Evolutionary conservation across 2,797 vertebrate species (phyloP).

Genomic region (Danio aesculapii): DNA sequence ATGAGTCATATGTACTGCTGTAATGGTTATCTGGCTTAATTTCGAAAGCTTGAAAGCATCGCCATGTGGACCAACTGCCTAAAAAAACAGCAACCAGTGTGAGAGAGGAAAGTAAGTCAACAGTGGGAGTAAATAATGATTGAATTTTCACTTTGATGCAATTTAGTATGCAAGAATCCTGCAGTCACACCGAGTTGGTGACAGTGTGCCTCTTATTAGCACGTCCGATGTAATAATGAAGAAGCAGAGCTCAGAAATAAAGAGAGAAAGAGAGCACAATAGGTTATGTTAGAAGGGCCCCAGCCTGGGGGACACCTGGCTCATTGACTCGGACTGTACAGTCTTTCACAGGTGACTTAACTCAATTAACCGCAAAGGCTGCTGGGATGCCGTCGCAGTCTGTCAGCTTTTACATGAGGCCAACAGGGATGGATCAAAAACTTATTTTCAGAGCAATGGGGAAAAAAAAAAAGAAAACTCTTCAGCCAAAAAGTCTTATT

Average conservation of each 20-base stretch:
- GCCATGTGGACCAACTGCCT: conserved; percentile 1
- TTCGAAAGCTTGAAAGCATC: neutral
- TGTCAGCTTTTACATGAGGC: conserved; percentile 54
- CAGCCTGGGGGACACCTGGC: conserved; percentile 64
- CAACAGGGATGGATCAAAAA: conserved; percentile 54
- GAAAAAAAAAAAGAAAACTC: conserved; percentile 31
- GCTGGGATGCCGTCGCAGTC: conserved; percentile 51
- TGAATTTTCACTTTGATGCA: neutral
- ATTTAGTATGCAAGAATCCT: conserved; percentile 8
- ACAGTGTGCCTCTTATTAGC: conserved; percentile 59
- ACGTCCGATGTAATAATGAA: conserved; percentile 46
- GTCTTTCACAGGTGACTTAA: conserved; percentile 71
- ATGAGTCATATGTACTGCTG: neutral
- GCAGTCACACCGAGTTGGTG: conserved; percentile 5
- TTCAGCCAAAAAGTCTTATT: neutral
- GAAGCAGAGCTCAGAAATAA: conserved; percentile 26
- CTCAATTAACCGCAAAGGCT: conserved; percentile 64
- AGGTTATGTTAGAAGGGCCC: conserved; percentile 32
- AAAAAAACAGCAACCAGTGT: neutral
- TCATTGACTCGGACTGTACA: conserved; percentile 66
- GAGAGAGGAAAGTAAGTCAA: neutral
- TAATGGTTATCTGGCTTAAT: neutral
- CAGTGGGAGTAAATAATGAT: neutral
- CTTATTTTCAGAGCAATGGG: conserved; percentile 51
- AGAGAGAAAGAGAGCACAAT: conserved; percentile 16